These are phyloP conservation scores for Strix occidentalis DNA, from an alignment of 2,797 vertebrate genomes.

Conservation along the genomic window DNA sequence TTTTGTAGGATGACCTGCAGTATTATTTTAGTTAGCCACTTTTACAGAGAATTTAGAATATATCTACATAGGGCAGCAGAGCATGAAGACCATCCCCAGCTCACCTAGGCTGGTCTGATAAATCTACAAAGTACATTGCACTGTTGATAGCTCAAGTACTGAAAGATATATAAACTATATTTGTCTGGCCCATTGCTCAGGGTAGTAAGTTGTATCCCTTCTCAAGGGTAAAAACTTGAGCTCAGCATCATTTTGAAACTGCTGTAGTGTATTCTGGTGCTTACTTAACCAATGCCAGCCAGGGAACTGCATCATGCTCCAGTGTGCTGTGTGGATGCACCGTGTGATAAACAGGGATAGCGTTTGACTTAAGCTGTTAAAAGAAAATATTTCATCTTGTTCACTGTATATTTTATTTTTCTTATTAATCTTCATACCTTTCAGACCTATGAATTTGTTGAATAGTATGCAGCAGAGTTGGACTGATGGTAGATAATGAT, in stretches of 20 bases:
- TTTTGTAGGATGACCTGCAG: neutral
- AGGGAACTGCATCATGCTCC: neutral
- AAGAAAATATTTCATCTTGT: neutral
- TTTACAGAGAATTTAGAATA: neutral
- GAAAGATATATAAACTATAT: neutral
- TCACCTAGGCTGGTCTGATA: neutral
- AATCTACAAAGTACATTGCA: neutral
- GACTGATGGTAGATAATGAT: neutral
- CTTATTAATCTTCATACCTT: neutral
- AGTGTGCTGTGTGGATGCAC: neutral
- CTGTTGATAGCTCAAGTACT: neutral
- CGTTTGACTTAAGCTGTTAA: neutral
- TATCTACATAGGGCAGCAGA: neutral
- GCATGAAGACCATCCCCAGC: neutral
- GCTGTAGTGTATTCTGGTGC: neutral
- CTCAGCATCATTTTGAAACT: neutral
- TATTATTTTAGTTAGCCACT: neutral
- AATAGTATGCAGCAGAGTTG: neutral
- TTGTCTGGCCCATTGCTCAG: neutral
- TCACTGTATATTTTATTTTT: neutral
- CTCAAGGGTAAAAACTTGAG: neutral
- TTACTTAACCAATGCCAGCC: neutral
- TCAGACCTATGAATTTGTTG: neutral
- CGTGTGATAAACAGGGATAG: neutral
- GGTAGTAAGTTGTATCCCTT: neutral